Evolutionary conservation across 1,140 invertebrate genomes (phyloP), one percentile per base, ranked within the genome.

Genomic region (Drosophila ironensis): DNA sequence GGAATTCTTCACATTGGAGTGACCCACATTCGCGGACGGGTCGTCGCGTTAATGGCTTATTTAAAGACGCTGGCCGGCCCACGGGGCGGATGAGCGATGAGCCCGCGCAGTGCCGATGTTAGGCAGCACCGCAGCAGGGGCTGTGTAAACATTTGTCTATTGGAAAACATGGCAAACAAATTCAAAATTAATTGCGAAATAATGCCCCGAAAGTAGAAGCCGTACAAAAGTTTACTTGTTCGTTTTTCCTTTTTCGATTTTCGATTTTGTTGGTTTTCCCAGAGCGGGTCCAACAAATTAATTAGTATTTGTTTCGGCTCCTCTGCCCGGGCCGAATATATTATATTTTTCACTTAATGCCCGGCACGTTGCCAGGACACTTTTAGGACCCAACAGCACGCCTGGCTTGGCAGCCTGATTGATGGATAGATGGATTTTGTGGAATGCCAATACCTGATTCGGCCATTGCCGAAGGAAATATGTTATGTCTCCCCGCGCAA

Each of bases 121-220:
- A 72, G 50, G 73, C 12, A 77, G 68, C 73, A 53, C 48, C 28
- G 4, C 16, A 20, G 14, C 19, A 45, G 35, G 2, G n/a, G 16
- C 16, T 48, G 6, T 35, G 42, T 48, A 20, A 66, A 46, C 27
- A 46, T 33, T 52, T 28, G 48, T 38, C 41, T 35, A 27, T 66
- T 72, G 25, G 28, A 59, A 53, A 42, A 47, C 38, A 42, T 24
- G 60, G 45, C 47, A 56, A 57, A 76, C 41, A 72, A 84, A 82
- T 84, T 82, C 78, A 50, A 84, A 77, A 82, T 77, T 84, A 82
- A 82, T 82, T 84, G 72, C 56, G 48, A 30, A 68, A 63, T 72
- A 72, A 72, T 61, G 57, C 1, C 19, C 33, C 19, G 16, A 30
- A 24, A 35, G 6, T 12, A 25, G n/a, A 24, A 33, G 25, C 12